Conservation (phyloP, 1,140 invertebrate species). For the Carposina sasakii region DNA sequence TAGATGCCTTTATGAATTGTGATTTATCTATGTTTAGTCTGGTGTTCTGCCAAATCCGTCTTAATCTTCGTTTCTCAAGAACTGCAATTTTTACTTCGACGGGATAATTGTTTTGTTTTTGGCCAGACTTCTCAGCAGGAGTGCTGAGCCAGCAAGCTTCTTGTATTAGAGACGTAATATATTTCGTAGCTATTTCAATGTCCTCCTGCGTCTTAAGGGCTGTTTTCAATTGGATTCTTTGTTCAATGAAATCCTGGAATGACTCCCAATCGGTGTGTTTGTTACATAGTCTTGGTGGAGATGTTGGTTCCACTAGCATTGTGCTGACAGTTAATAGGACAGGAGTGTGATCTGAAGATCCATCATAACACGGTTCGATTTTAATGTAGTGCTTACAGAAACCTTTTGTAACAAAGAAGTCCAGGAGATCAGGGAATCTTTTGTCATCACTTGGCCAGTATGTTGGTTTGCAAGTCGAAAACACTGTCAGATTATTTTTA, state of each 20-base stretch:
- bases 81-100: too few relatives aligned
- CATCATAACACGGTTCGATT: constrained; percentile 5
- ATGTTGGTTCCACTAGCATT: neutral
- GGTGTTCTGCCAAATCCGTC: constrained; percentile 6
- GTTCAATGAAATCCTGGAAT: neutral
- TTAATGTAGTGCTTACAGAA: constrained; percentile 2
- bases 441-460: constrained; percentile 32
- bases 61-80: constrained; percentile 12
- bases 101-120: too few relatives aligned
- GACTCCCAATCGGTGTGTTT: neutral
- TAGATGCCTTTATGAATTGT: neutral
- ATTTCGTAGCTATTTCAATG: constrained; percentile 2
- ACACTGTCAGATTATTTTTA: neutral
- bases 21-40: neutral
- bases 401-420: constrained; percentile 18
- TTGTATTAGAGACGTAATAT: constrained; percentile 3
- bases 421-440: constrained; percentile 33
- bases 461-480: constrained; percentile 19
- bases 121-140: too few relatives aligned
- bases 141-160: neutral
- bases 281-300: neutral
- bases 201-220: constrained; percentile 5
- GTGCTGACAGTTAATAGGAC: neutral
- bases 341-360: constrained; percentile 10
- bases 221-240: neutral